phyloP scores from a whole-genome alignment of 2,113 vertebrate species.

The Eclectus roratus region DNA sequence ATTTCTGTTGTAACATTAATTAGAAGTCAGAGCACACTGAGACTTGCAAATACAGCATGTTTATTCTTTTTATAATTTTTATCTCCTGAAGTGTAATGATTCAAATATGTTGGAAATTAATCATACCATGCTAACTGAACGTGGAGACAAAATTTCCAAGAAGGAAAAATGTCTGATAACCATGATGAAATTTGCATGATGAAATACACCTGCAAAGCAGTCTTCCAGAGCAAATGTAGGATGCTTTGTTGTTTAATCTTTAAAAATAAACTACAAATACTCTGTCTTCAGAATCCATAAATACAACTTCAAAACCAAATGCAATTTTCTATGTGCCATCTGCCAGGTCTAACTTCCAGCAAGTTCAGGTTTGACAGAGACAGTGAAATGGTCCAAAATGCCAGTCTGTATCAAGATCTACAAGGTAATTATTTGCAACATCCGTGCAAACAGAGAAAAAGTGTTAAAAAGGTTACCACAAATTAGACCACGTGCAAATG shows the following conservation, averaged over 20 bases:
- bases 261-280: background rate
- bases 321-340: background rate
- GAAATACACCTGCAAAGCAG: background rate
- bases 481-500: background rate
- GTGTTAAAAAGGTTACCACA: background rate
- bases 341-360: background rate
- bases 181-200: background rate
- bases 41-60: background rate
- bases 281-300: background rate
- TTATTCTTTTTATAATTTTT: background rate
- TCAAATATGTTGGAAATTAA: background rate
- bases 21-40: background rate
- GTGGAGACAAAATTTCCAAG: background rate
- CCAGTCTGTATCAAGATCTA: background rate
- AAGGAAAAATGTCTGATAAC: background rate
- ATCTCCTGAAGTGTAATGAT: background rate
- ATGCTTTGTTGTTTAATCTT: background rate
- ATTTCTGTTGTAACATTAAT: background rate
- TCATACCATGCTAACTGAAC: background rate
- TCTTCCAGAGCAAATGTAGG: background rate
- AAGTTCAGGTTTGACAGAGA: background rate
- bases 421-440: background rate
- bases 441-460: background rate
- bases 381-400: background rate
- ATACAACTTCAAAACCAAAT: background rate